Evolutionary conservation across 2,113 vertebrate species (phyloP).

Genomic region (Dicaeum eximium): DNA sequence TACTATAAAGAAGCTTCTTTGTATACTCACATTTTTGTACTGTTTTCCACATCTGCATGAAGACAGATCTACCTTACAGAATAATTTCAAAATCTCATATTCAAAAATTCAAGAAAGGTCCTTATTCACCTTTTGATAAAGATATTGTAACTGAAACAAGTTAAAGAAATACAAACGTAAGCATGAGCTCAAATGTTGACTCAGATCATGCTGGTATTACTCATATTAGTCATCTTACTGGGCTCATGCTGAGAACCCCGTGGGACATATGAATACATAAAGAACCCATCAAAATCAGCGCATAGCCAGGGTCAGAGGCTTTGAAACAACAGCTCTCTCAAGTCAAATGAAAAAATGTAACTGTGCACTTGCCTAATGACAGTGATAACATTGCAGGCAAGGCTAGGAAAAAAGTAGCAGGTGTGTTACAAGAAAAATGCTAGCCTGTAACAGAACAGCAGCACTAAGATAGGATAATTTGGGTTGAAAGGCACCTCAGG

Average conservation of each 20-base stretch:
- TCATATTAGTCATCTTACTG: constrained; percentile 20
- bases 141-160: not conserved
- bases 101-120: not conserved
- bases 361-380: not conserved
- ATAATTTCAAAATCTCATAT: not conserved
- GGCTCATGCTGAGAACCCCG: not conserved
- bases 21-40: not conserved
- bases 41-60: not conserved
- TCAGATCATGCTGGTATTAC: not conserved
- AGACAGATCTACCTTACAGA: not conserved
- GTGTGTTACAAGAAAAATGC: not conserved
- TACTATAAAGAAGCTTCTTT: not conserved
- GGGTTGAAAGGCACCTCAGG: not conserved
- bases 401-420: not conserved
- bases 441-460: not conserved
- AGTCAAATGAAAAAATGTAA: not conserved
- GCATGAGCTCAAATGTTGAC: constrained; percentile 9
- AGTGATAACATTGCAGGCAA: not conserved
- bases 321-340: not conserved
- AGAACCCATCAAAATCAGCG: not conserved
- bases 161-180: not conserved
- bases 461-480: not conserved
- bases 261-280: not conserved
- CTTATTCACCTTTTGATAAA: not conserved
- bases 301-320: not conserved